Percentiles rank a stretch among this genome's conserved stretches.
Evolutionary conservation across 2,113 vertebrate genomes (phyloP).

Genomic region (Steatornis caripensis): DNA sequence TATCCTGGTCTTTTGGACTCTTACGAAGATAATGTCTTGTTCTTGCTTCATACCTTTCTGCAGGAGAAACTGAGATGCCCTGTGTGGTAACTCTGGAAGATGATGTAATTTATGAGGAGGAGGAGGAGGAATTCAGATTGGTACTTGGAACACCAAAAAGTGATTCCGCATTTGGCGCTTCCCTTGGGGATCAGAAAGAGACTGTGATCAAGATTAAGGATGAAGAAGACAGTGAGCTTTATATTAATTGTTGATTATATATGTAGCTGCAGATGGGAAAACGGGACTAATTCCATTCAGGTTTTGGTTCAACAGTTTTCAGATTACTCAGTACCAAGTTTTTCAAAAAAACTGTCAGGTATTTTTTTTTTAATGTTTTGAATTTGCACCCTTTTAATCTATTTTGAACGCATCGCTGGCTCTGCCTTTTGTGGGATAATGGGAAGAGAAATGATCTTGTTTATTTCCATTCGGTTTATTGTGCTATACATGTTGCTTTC

Average conservation of each 20-base stretch:
- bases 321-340: background rate
- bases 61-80: conserved; percentile 82
- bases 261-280: background rate
- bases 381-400: background rate
- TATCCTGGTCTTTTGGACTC: background rate
- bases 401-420: background rate
- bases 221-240: conserved; percentile 80
- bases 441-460: background rate
- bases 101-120: conserved; percentile 79
- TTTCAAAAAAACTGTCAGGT: background rate
- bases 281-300: background rate
- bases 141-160: conserved; percentile 78
- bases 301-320: background rate
- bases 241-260: background rate
- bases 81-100: conserved; percentile 78
- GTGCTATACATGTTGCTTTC: background rate
- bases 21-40: background rate
- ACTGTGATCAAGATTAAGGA: conserved; percentile 78
- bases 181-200: conserved; percentile 80
- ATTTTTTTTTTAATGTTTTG: background rate
- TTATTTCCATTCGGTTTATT: background rate
- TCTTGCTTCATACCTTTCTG: background rate
- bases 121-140: conserved; percentile 81
- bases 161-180: conserved; percentile 75
- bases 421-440: background rate